These are phyloP conservation scores for Andrena fulva DNA, from an alignment of 2,888 invertebrate genomes.

Conservation along the genomic window DNA sequence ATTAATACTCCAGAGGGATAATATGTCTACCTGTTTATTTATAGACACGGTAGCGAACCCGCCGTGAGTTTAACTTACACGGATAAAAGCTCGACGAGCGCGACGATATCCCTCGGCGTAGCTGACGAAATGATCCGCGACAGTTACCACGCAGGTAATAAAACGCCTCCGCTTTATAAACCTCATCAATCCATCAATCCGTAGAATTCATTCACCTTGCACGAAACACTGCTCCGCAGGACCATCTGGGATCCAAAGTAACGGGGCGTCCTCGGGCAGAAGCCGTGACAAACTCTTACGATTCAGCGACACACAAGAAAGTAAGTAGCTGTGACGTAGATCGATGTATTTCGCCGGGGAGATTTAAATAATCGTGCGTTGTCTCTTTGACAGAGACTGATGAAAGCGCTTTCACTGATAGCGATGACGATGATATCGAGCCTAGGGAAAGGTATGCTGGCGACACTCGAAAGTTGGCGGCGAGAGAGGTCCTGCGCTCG, in stretches of 20 bases:
- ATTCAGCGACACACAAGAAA: constrained; percentile 74
- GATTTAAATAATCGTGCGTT: constrained; percentile 25
- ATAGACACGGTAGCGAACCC: constrained; percentile 86
- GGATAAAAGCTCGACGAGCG: constrained; percentile 88
- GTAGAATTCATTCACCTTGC: not conserved
- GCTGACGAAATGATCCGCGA: constrained; percentile 84
- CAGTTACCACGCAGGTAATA: constrained; percentile 80
- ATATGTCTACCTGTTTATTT: constrained; percentile 38
- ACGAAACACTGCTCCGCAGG: constrained; percentile 66
- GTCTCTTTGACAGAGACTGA: constrained; percentile 74
- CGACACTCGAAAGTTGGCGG: not conserved
- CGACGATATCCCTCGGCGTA: constrained; percentile 86
- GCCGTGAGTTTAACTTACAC: constrained; percentile 88
- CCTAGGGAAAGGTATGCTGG: constrained; percentile 63
- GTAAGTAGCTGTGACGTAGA: constrained; percentile 67
- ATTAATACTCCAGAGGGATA: not conserved
- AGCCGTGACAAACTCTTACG: constrained; percentile 57
- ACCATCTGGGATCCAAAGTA: constrained; percentile 77
- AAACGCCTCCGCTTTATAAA: not conserved
- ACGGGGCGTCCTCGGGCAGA: constrained; percentile 72
- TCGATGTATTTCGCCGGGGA: not conserved
- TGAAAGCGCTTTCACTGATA: constrained; percentile 82
- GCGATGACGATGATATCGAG: constrained; percentile 81
- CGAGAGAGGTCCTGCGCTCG: not conserved
- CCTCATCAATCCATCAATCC: too few species aligned